These are phyloP conservation scores for Aselliscus stoliczkanus DNA, from an alignment of 2,797 vertebrate species.

Conservation along the genomic window DNA sequence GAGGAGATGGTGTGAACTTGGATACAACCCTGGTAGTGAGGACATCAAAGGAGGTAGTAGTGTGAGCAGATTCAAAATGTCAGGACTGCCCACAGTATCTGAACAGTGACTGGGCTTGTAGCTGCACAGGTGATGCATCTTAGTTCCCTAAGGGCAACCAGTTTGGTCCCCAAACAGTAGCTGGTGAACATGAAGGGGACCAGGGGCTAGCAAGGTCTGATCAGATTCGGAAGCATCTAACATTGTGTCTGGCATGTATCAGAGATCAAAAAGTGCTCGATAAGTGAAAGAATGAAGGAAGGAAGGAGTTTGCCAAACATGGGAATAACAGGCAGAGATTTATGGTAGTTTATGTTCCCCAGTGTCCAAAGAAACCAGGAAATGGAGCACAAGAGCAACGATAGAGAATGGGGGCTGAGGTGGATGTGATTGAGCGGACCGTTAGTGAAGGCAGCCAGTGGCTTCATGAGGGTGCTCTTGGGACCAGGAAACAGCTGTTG, in stretches of 20 bases:
- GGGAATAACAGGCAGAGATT: background rate
- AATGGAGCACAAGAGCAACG: background rate
- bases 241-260: background rate
- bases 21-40: background rate
- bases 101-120: background rate
- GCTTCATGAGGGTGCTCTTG: rapidly evolving
- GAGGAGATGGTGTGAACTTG: background rate
- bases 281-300: background rate
- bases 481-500: background rate
- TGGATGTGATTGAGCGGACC: rapidly evolving
- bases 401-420: background rate
- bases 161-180: background rate
- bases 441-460: background rate
- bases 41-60: background rate
- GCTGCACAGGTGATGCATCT: background rate
- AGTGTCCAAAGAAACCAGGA: background rate
- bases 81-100: no score
- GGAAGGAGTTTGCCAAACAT: background rate
- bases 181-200: background rate
- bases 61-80: background rate
- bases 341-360: background rate
- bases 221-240: background rate
- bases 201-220: background rate
- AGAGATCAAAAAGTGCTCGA: background rate
- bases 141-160: background rate